Evolutionary conservation across 2,113 vertebrate genomes (phyloP).

Genomic region (Meriones unguiculatus): DNA sequence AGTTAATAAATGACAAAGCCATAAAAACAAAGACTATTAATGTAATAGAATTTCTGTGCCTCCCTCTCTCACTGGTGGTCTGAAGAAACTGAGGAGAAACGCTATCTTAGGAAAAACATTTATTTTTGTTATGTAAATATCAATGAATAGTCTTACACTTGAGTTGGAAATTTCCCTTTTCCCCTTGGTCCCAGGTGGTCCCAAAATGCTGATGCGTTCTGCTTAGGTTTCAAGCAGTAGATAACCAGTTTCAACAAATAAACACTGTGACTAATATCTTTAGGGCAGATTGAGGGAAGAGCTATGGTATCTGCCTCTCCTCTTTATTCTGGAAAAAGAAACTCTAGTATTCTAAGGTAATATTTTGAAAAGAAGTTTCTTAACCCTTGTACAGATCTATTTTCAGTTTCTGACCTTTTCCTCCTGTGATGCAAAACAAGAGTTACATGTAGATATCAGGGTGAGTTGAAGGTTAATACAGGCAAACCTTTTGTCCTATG

Average conservation of each 20-base stretch:
- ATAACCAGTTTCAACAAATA: conserved; percentile 78
- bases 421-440: conserved; percentile 65
- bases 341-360: conserved; percentile 58
- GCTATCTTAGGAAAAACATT: conserved; percentile 85
- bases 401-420: conserved; percentile 60
- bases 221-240: conserved; percentile 78
- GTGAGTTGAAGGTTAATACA: conserved; percentile 70
- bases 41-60: conserved; percentile 84
- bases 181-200: conserved; percentile 84
- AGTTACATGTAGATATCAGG: conserved; percentile 17
- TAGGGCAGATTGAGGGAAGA: neutral
- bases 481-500: conserved; percentile 71
- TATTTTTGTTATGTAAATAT: conserved; percentile 87
- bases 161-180: conserved; percentile 83
- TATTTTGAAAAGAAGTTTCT: conserved; percentile 53
- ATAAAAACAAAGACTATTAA: conserved; percentile 87
- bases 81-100: conserved; percentile 84
- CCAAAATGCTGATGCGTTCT: conserved; percentile 79
- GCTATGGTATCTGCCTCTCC: conserved; percentile 65
- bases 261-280: conserved; percentile 64
- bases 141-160: conserved; percentile 84
- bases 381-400: conserved; percentile 50
- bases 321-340: conserved; percentile 68
- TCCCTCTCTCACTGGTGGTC: conserved; percentile 88
- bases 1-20: conserved; percentile 88